These are phyloP conservation scores for Lagodon rhomboides DNA, from an alignment of 2,797 vertebrate genomes.

Conservation along the genomic window DNA sequence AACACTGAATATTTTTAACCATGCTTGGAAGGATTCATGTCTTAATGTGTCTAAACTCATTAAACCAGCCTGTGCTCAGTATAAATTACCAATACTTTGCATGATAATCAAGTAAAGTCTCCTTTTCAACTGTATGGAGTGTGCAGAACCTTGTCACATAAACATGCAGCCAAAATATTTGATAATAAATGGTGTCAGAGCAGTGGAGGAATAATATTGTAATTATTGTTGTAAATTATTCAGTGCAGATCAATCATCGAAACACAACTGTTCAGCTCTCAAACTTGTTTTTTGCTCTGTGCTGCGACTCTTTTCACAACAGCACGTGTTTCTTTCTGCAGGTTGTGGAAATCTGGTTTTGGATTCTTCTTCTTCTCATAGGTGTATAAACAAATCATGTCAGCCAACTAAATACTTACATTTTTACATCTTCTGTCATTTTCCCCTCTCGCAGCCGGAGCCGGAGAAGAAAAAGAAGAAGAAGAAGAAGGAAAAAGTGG, in stretches of 20 bases:
- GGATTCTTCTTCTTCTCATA: not conserved
- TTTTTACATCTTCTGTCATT: not conserved
- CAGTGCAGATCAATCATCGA: conserved; percentile 1
- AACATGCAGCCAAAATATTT: conserved; percentile 9
- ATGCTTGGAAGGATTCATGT: not conserved
- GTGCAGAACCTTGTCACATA: not conserved
- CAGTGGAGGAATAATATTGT: not conserved
- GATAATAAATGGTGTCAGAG: conserved; percentile 1
- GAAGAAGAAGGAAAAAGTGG: conserved; percentile 41
- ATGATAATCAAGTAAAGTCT: conserved; percentile 10
- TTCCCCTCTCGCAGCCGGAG: conserved; percentile 60
- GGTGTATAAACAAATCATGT: not conserved
- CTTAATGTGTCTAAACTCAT: conserved; percentile 13
- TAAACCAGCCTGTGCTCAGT: conserved; percentile 11
- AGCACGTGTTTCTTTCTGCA: not conserved
- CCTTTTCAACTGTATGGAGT: not conserved
- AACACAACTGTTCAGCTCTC: not conserved
- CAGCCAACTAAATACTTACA: not conserved
- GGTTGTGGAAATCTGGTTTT: not conserved
- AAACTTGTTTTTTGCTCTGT: not conserved
- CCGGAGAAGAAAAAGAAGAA: conserved; percentile 74
- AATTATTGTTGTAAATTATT: conserved; percentile 28
- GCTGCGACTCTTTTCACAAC: not conserved
- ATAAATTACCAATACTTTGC: conserved; percentile 31
- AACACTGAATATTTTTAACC: conserved; percentile 3